Conservation (phyloP, 2,797 vertebrate species). For the Pseudochaenichthys georgianus region DNA sequence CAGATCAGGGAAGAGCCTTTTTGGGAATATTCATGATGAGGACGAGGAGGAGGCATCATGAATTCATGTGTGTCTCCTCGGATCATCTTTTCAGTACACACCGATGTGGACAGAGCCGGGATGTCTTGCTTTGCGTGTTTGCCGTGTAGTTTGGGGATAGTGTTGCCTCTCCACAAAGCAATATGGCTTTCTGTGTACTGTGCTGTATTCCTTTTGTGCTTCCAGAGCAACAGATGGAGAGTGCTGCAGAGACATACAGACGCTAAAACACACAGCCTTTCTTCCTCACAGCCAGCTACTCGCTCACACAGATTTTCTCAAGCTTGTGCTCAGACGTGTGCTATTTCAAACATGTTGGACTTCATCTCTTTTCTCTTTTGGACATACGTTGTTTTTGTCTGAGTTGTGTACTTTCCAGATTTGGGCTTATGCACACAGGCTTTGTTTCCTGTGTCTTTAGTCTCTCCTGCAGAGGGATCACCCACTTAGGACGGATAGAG, state of each 20-base stretch:
- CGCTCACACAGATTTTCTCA: conserved; percentile 76
- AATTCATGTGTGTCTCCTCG: conserved; percentile 83
- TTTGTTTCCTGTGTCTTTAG: conserved; percentile 57
- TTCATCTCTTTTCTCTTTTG: conserved; percentile 64
- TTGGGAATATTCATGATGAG: conserved; percentile 94
- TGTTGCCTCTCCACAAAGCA: conserved; percentile 80
- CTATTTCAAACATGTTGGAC: conserved; percentile 73
- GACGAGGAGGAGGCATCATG: conserved; percentile 89
- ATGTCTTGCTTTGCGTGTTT: conserved; percentile 69
- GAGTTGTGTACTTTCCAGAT: conserved; percentile 60
- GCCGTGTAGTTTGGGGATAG: conserved; percentile 73
- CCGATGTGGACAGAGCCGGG: conserved; percentile 71
- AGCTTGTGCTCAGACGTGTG: conserved; percentile 77
- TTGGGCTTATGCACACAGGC: conserved; percentile 44
- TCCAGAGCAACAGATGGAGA: conserved; percentile 77
- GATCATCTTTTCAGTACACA: conserved; percentile 94
- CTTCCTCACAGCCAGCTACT: conserved; percentile 80
- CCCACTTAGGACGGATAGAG: conserved; percentile 18
- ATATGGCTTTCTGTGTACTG: conserved; percentile 76
- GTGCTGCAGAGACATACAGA: conserved; percentile 76
- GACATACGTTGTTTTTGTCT: conserved; percentile 49
- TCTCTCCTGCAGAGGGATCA: conserved; percentile 29
- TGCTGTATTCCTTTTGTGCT: conserved; percentile 79
- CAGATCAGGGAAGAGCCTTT: conserved; percentile 84
- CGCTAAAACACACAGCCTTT: conserved; percentile 82